Evolutionary conservation across 2,113 vertebrate species (phyloP).

Genomic region (Pipra filicauda): DNA sequence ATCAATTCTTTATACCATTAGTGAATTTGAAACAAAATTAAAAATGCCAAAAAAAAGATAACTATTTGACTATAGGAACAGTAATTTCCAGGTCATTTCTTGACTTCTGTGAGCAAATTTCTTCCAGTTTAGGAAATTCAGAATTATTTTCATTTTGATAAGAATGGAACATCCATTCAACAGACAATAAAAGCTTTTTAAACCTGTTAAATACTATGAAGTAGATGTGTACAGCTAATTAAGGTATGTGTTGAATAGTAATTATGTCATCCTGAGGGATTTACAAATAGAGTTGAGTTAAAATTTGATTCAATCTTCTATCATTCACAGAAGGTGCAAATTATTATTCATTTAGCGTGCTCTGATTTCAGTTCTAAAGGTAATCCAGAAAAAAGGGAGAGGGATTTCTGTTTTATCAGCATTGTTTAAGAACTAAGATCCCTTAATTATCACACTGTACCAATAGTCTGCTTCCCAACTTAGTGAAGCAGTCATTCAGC

Average conservation of each 20-base stretch:
- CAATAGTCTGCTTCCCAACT: constrained; percentile 60
- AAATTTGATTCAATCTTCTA: constrained; percentile 78
- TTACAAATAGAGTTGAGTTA: constrained; percentile 80
- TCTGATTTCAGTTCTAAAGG: constrained; percentile 72
- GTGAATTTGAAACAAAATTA: not conserved
- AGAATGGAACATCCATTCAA: constrained; percentile 30
- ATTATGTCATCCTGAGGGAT: constrained; percentile 82
- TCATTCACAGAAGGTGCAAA: constrained; percentile 71
- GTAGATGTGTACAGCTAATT: constrained; percentile 78
- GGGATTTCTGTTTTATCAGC: constrained; percentile 73
- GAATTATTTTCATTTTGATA: constrained; percentile 31
- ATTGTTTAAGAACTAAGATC: constrained; percentile 72
- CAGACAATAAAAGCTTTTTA: constrained; percentile 57
- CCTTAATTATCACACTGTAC: constrained; percentile 64
- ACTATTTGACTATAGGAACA: not conserved
- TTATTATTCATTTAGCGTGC: constrained; percentile 74
- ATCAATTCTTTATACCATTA: not conserved
- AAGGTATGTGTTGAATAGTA: constrained; percentile 82
- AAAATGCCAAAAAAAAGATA: not conserved
- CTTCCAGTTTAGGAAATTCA: constrained; percentile 8
- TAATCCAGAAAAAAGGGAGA: constrained; percentile 71
- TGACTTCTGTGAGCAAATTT: constrained; percentile 33
- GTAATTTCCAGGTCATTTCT: not conserved
- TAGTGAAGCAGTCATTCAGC: constrained; percentile 54
- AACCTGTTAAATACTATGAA: constrained; percentile 70